Base-by-base conservation (phyloP, 2,797 vertebrate species). In the Champsocephalus esox region DNA sequence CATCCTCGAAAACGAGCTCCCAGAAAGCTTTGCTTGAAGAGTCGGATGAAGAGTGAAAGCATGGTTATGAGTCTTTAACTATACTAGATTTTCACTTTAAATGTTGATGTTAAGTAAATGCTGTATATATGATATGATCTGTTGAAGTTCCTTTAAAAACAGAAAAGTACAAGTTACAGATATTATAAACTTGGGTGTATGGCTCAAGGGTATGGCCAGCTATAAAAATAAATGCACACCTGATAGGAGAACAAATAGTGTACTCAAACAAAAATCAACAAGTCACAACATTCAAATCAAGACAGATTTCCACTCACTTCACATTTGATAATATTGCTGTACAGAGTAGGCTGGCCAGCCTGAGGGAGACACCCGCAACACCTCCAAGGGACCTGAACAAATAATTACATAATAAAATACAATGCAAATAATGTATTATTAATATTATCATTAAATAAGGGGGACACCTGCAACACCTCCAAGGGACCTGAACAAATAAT, bases 1-100 rank as follows among this genome's bases (percentile, higher is more conserved):
- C 90, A 4, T 49, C 79, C 0, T 83, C 82, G 6, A 83, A 54
- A 0, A 75, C 82, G 2, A 89, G 66, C 49, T 93, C 94, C 34
- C 95, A 95, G 21, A 93, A 94, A 4, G 88, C 96, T 73, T 93
- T 99, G 73, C 84, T 99, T 2, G 94, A 95, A 0, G 94, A 92
- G 34, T 98, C 96, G 0, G 98, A 99, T 6, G 97, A 99, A 71
- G 98, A 99, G 28, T 98, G 90, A 94, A 60, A 12, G 1, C 44
- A 56, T 32, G 9, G 1, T 60, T 24, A 28, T 28, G 24, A 28
- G 24, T 28, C 24, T 28, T 28, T 28, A 28, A 4, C 24, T 28
- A 28, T 28, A 60, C 67, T 43, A 44, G 6, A 51, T 64, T 70
- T 75, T 75, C 2, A n/a, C 51, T 44, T 62, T 68, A 8, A 41